Conservation (phyloP, 2,113 vertebrate species). For the Rhagologus leucostigma region DNA sequence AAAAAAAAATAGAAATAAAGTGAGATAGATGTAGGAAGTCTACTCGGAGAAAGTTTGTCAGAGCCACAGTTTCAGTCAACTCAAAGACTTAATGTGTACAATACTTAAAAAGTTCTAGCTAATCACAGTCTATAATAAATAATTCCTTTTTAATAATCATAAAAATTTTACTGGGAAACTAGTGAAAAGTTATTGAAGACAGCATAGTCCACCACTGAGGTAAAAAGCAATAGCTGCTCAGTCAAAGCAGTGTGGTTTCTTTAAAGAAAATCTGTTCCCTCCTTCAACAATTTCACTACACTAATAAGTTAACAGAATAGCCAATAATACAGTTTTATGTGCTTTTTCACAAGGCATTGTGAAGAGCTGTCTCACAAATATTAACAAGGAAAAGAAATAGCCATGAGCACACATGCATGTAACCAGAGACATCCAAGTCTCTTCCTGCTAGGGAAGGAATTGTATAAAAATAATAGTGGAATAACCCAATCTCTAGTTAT, state of each 20-base stretch:
- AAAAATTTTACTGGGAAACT: neutral
- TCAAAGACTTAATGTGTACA: neutral
- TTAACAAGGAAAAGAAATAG: neutral
- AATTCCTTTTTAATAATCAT: neutral
- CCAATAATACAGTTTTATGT: neutral
- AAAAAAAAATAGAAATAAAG: rapidly evolving
- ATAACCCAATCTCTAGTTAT: neutral
- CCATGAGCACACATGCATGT: neutral
- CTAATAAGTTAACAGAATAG: neutral
- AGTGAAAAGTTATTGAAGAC: neutral
- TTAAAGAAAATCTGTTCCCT: neutral
- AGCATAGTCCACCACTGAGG: neutral
- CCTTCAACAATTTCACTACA: neutral
- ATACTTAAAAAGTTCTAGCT: neutral
- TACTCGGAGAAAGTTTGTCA: neutral
- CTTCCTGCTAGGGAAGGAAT: neutral
- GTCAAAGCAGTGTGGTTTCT: neutral
- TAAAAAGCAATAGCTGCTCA: neutral
- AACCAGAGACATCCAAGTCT: neutral
- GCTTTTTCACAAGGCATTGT: neutral
- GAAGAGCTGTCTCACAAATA: neutral
- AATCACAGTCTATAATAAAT: neutral
- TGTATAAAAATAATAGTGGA: neutral
- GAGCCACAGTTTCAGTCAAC: neutral
- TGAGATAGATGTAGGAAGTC: neutral